phyloP scores from a whole-genome alignment of 2,113 vertebrate species.

The Chaetodon auriga region DNA sequence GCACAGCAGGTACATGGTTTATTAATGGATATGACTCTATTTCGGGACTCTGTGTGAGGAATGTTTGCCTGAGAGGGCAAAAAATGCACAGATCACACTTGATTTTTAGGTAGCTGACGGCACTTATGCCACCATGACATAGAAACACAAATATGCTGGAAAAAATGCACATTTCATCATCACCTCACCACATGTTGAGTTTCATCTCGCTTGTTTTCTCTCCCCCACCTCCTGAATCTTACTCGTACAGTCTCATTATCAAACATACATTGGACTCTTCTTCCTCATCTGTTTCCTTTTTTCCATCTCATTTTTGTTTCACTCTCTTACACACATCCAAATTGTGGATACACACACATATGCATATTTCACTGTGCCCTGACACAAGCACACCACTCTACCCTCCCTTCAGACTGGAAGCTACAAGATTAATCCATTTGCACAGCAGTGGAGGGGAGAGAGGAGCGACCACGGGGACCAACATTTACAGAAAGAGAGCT shows the following conservation, averaged over 20 bases:
- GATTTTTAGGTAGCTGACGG: slow-evolving; percentile 24
- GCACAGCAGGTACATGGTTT: slow-evolving; percentile 80
- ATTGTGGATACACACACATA: slow-evolving; percentile 25
- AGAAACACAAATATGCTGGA: slow-evolving; percentile 13
- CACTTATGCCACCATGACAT: not conserved
- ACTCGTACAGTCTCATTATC: not conserved
- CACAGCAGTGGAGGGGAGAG: slow-evolving; percentile 41
- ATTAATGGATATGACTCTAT: slow-evolving; percentile 76
- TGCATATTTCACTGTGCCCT: slow-evolving; percentile 70
- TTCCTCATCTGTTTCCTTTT: slow-evolving; percentile 29
- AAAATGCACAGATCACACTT: slow-evolving; percentile 40
- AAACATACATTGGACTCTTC: not conserved
- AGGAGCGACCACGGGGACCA: slow-evolving; percentile 5
- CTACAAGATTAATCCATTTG: slow-evolving; percentile 80
- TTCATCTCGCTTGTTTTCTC: not conserved
- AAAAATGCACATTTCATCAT: slow-evolving; percentile 17
- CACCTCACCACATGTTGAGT: not conserved
- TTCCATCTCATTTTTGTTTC: slow-evolving; percentile 15
- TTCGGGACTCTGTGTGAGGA: slow-evolving; percentile 60
- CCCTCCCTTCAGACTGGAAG: slow-evolving; percentile 61
- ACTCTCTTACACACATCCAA: slow-evolving; percentile 18
- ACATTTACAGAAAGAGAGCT: not conserved
- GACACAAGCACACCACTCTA: slow-evolving; percentile 51
- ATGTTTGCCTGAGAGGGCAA: slow-evolving; percentile 46
- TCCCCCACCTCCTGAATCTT: not conserved